Percentiles rank a stretch among this genome's conserved stretches.
These are phyloP conservation scores for Helleia helle DNA, from an alignment of 2,888 invertebrate genomes.

Conservation along the genomic window DNA sequence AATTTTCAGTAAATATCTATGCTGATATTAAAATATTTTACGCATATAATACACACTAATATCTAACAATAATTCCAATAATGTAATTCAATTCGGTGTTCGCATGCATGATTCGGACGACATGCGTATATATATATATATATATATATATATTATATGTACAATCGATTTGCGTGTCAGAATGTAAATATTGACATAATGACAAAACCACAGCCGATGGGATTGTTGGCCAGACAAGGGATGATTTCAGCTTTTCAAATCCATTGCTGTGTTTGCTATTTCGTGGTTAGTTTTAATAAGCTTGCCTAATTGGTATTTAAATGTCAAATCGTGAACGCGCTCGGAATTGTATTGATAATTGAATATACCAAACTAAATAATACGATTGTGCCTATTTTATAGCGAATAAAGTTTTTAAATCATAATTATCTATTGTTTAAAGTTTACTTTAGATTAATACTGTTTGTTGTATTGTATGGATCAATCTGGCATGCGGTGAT, in stretches of 20 bases:
- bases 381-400: no score
- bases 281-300: conserved; percentile 17
- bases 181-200: conserved; percentile 62
- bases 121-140: conserved; percentile 12
- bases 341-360: not conserved
- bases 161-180: conserved; percentile 36
- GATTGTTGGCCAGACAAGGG: conserved; percentile 37
- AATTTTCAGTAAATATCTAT: no score
- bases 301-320: conserved; percentile 11
- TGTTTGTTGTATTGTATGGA: no score
- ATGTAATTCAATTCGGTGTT: not conserved
- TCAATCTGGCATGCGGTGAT: no score
- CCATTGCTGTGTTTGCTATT: conserved; percentile 16
- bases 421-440: no score
- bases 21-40: no score
- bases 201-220: conserved; percentile 61
- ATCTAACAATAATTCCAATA: not conserved
- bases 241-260: conserved; percentile 33
- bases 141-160: no score
- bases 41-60: no score
- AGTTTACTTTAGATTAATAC: no score
- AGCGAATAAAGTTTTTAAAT: no score
- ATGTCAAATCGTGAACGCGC: not conserved
- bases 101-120: not conserved
- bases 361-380: no score